These are phyloP conservation scores for Montipora capricornis DNA, from an alignment of 64 coral and sea anemone species.

Conservation along the genomic window DNA sequence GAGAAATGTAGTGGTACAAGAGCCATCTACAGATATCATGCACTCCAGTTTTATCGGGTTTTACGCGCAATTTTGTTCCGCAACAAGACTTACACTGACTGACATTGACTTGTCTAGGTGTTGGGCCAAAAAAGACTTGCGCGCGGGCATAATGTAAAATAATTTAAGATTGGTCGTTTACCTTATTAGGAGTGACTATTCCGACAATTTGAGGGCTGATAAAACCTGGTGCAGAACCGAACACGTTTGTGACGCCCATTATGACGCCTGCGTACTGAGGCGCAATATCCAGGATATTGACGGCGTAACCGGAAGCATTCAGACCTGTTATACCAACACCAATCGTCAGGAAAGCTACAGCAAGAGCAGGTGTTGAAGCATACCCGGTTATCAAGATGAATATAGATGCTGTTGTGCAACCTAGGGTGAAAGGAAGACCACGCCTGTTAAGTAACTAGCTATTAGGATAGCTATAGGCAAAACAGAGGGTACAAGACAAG, in stretches of 20 bases:
- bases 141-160: no score
- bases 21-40: no score
- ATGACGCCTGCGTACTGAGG: conserved; percentile 98
- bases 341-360: conserved; percentile 87
- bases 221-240: conserved; percentile 95
- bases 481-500: background rate
- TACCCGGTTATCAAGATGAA: conserved; percentile 94
- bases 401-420: conserved; percentile 86
- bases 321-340: conserved; percentile 98
- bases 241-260: conserved; percentile 98
- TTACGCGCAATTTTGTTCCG: no score
- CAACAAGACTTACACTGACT: no score
- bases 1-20: no score
- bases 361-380: conserved; percentile 64
- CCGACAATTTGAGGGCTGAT: conserved; percentile 98
- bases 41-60: no score
- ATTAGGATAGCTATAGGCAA: background rate
- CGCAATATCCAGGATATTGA: conserved; percentile 99
- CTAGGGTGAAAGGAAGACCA: conserved; percentile 23
- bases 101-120: no score
- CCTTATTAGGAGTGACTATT: conserved; percentile 95
- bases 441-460: background rate
- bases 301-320: conserved; percentile 97
- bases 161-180: background rate
- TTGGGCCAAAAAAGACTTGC: no score